phyloP scores from a whole-genome alignment of 2,888 invertebrate genomes.

The Sinodicranocentrus sp. region DNA sequence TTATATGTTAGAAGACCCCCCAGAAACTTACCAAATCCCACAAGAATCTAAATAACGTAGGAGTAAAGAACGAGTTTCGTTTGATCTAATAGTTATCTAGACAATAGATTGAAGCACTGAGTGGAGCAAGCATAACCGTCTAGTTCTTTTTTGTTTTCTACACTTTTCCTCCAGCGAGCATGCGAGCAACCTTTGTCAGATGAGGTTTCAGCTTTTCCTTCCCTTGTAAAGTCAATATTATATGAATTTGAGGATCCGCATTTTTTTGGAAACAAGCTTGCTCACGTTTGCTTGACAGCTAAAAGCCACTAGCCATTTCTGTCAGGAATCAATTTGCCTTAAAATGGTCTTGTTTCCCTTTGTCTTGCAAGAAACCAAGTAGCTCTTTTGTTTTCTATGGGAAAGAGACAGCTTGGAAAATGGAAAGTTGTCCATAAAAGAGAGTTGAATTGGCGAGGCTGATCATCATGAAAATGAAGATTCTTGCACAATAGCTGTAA shows the following conservation, averaged over 20 bases:
- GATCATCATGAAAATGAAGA: too few relatives aligned
- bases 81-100: constrained; percentile 1
- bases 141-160: not conserved
- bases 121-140: not conserved
- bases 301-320: constrained; percentile 22
- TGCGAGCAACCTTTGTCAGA: not conserved
- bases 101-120: not conserved
- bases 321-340: constrained; percentile 28
- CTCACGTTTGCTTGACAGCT: not conserved
- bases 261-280: not conserved
- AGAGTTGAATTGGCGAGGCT: too few relatives aligned
- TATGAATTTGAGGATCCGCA: too few relatives aligned
- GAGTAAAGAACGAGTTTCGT: not conserved
- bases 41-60: not conserved
- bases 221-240: not conserved
- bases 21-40: not conserved
- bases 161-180: not conserved
- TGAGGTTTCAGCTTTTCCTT: not conserved
- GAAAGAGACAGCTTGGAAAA: too few relatives aligned
- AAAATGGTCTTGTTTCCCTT: constrained; percentile 21
- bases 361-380: not conserved
- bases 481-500: too few relatives aligned
- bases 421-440: too few relatives aligned
- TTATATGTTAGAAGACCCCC: too few relatives aligned
- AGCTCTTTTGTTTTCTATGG: not conserved